Conservation (phyloP, 2,888 invertebrate species). For the Diloba caeruleocephala region DNA sequence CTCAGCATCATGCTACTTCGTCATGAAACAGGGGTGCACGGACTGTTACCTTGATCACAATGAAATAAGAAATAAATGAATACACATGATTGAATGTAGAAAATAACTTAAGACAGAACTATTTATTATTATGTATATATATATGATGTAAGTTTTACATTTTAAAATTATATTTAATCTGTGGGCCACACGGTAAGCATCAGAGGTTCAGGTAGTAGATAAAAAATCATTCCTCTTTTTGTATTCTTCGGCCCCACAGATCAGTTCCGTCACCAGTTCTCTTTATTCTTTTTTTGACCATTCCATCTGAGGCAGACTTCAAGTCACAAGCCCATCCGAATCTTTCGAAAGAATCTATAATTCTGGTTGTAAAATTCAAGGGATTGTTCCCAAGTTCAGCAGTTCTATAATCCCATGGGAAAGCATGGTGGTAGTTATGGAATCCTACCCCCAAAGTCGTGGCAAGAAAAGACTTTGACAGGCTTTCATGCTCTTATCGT, state of each 20-base stretch:
- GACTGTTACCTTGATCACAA: too few relatives aligned
- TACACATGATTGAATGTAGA: too few relatives aligned
- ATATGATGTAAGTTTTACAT: too few relatives aligned
- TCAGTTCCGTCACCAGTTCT: slow-evolving; percentile 38
- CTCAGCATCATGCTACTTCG: too few relatives aligned
- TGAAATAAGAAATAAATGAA: too few relatives aligned
- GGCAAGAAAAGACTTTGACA: slow-evolving; percentile 12
- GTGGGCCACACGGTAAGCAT: too few relatives aligned
- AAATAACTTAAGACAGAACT: too few relatives aligned
- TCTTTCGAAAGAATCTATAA: slow-evolving; percentile 33
- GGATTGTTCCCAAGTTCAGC: slow-evolving; percentile 32
- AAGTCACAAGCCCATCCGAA: slow-evolving; percentile 41
- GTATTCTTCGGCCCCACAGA: slow-evolving; percentile 21
- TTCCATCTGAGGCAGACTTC: slow-evolving; percentile 17
- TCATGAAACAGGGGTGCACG: too few relatives aligned
- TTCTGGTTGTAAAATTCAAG: slow-evolving; percentile 15
- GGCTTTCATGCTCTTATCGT: slow-evolving; percentile 29
- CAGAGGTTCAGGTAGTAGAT: too few relatives aligned
- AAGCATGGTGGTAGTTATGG: slow-evolving; percentile 66
- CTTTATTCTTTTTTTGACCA: slow-evolving; percentile 20
- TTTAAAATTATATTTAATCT: too few relatives aligned
- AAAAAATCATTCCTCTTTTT: too few relatives aligned
- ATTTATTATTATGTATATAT: too few relatives aligned
- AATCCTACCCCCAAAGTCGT: slow-evolving; percentile 59
- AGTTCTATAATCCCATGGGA: slow-evolving; percentile 43